phyloP scores from a whole-genome alignment of 64 coral and sea anemone species.

The Montipora efflorescens region DNA sequence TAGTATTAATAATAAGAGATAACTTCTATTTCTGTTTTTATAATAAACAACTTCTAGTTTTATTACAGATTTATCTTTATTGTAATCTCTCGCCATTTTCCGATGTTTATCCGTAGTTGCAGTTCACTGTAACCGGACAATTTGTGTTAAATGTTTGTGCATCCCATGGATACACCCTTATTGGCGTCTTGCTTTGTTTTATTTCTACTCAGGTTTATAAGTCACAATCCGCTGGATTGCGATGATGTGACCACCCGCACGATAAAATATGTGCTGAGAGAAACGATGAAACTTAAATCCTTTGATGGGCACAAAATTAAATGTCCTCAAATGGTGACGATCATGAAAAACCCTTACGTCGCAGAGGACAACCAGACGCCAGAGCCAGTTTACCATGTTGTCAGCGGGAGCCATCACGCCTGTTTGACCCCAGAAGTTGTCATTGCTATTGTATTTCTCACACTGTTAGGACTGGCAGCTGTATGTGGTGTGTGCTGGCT shows the following conservation, averaged over 20 bases:
- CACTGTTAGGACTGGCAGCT: neutral
- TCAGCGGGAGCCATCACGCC: neutral
- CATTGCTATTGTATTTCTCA: neutral
- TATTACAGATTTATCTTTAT: too few species aligned
- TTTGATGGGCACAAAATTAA: conserved; percentile 50
- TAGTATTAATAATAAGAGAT: too few species aligned
- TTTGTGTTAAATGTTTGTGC: too few species aligned
- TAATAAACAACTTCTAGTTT: too few species aligned
- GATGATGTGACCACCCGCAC: conserved; percentile 1
- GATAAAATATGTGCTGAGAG: neutral
- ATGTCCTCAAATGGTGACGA: conserved; percentile 1
- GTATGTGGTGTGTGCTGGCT: neutral
- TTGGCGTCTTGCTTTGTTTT: neutral
- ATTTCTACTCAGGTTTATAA: neutral
- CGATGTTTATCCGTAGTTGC: too few species aligned
- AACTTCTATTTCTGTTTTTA: too few species aligned
- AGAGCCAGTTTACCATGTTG: neutral
- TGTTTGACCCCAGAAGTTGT: neutral
- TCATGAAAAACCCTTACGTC: neutral
- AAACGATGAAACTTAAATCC: conserved; percentile 2
- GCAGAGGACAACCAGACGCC: neutral
- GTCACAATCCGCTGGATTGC: conserved; percentile 35
- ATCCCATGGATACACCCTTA: too few species aligned
- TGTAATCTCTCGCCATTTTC: too few species aligned
- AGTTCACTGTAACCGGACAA: too few species aligned